These are phyloP conservation scores for Elanoides forficatus DNA, from an alignment of 2,113 vertebrate genomes.

Conservation along the genomic window DNA sequence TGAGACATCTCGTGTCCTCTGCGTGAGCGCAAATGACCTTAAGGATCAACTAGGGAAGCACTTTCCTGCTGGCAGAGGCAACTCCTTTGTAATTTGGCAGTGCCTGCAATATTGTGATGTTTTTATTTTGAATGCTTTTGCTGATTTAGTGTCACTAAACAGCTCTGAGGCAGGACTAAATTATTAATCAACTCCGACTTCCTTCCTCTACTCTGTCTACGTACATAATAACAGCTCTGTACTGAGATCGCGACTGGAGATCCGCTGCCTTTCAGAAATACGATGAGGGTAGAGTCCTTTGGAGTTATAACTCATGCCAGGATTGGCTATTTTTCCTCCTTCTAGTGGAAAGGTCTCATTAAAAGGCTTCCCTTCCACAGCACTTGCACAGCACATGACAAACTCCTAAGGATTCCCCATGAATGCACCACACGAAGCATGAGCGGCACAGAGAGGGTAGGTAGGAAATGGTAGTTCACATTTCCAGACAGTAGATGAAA, in stretches of 20 bases:
- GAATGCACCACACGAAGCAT: fast-evolving
- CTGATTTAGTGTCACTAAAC: not conserved
- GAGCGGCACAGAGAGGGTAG: fast-evolving
- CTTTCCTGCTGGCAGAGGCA: not conserved
- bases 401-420: not conserved
- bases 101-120: not conserved
- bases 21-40: fast-evolving
- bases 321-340: not conserved
- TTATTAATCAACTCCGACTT: not conserved
- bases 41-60: not conserved
- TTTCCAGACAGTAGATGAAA: not conserved
- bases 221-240: not conserved
- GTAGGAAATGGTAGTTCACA: not conserved
- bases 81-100: not conserved
- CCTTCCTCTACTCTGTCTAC: not conserved
- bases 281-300: not conserved
- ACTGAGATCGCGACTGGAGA: not conserved
- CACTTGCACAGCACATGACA: fast-evolving
- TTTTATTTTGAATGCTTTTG: not conserved
- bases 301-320: not conserved
- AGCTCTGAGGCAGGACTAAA: not conserved
- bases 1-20: fast-evolving
- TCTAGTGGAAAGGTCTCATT: not conserved
- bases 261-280: not conserved
- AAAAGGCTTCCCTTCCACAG: not conserved